These are phyloP conservation scores for Cyclina sinensis DNA, from an alignment of 1,140 invertebrate genomes.

Conservation along the genomic window DNA sequence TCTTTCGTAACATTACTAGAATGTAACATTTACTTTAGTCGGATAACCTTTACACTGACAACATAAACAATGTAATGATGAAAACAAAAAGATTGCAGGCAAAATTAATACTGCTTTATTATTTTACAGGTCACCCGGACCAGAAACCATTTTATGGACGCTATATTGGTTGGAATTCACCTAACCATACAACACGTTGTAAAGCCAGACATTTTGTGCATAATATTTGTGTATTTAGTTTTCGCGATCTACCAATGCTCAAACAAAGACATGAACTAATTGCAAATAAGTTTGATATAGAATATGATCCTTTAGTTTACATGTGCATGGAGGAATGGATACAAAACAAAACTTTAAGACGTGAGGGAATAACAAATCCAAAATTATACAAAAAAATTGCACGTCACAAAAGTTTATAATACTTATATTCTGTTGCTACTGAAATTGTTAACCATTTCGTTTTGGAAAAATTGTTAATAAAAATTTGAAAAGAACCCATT, in stretches of 20 bases:
- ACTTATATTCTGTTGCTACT: no score
- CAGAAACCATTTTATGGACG: constrained; percentile 46
- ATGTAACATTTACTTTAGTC: no score
- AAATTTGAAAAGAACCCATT: no score
- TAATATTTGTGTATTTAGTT: constrained; percentile 50
- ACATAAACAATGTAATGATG: no score
- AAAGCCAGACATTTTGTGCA: constrained; percentile 31
- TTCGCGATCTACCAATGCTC: constrained; percentile 24
- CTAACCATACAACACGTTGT: neutral
- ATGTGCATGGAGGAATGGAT: constrained; percentile 61
- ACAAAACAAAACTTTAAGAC: constrained; percentile 11
- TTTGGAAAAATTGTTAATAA: no score
- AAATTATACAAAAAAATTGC: constrained; percentile 41
- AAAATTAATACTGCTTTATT: no score
- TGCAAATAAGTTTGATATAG: constrained; percentile 64
- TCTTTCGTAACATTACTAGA: no score
- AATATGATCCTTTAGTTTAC: constrained; percentile 56
- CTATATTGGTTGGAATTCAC: constrained; percentile 54
- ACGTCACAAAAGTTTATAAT: no score
- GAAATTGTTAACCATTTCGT: no score
- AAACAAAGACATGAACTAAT: constrained; percentile 31
- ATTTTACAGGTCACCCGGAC: constrained; percentile 39
- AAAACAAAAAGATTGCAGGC: no score
- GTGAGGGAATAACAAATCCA: neutral
- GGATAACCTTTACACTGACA: no score